Base-by-base conservation (phyloP, 2,797 vertebrate species). In the Allobates femoralis region DNA sequence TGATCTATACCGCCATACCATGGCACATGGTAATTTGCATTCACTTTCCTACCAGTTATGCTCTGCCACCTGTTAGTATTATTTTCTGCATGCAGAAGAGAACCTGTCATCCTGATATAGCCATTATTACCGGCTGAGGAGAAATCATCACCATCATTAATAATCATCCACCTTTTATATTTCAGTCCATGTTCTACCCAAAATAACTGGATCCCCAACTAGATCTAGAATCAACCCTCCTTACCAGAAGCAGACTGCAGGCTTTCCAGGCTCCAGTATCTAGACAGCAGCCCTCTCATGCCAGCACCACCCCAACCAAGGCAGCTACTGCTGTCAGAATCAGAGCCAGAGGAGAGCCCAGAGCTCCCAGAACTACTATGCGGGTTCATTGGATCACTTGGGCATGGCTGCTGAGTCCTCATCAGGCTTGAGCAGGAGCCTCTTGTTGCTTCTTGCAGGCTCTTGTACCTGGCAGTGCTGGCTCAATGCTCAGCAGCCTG, bases 251-350 rank as follows among this genome's bases (percentile, higher is more conserved):
- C 95, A 79, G 97, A 98, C 92, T 97, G 97, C 89, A 99, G 96
- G 88, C 97, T 99, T 94, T 98, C 97, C 92, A 98, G 92, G 94
- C 97, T 99, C 97, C 97, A 97, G 90, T 97, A 97, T 73, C 95
- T 95, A 87, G 97, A 96, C 91, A 97, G 94, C 91, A 97, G 93
- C 0, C 96, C 96, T 91, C 96, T 96, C 93, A 97, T 91, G 51
- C 93, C 94, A 90, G 94, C 93, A 64, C 91, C 90, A 82, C 92
- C 88, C 88, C 91, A 93, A 83, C 93, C 95, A 1, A 95, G 92
- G 1, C 94, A 96, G 19, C 96, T 97, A 62, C 83, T 88, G 92
- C 96, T 95, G 89, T 97, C 97, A 0, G 96, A 97, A 90, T 97
- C 97, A 0, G 97, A 98, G 71, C 96, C 96, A 0, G 97, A 97